phyloP scores from a whole-genome alignment of 2,113 vertebrate genomes.

The Lepisosteus osseus region DNA sequence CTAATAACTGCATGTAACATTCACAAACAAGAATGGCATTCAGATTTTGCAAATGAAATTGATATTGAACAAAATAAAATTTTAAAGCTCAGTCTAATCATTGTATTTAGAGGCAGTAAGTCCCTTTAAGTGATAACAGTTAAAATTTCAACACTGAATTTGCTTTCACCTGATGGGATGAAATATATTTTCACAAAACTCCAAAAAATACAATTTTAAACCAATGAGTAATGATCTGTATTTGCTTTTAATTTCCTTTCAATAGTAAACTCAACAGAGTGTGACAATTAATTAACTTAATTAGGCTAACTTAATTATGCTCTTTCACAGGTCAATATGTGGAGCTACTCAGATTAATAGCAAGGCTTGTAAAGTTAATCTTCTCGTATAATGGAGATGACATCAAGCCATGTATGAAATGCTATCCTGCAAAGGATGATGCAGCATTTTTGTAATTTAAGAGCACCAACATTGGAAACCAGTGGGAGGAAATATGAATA shows the following conservation, averaged over 20 bases:
- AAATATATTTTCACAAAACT: neutral
- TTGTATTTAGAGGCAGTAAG: too few species aligned
- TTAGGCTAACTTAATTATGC: constrained; percentile 85
- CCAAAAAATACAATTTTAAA: constrained; percentile 49
- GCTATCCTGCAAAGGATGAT: constrained; percentile 23
- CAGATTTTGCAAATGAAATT: too few species aligned
- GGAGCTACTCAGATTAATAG: constrained; percentile 77
- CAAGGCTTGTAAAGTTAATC: constrained; percentile 74
- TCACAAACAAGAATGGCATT: too few species aligned
- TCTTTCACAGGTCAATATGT: constrained; percentile 76
- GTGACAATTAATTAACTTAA: constrained; percentile 85
- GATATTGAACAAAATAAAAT: too few species aligned
- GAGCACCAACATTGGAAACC: too few species aligned
- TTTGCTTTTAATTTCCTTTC: constrained; percentile 79
- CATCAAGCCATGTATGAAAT: constrained; percentile 64
- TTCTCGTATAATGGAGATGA: constrained; percentile 64
- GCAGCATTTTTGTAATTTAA: neutral
- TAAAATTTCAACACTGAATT: neutral
- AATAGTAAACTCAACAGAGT: constrained; percentile 72
- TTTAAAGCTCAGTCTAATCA: too few species aligned
- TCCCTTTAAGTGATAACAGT: neutral
- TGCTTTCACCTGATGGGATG: neutral
- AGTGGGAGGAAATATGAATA: too few species aligned
- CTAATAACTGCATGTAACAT: too few species aligned
- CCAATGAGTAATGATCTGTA: constrained; percentile 73